Evolutionary conservation across 2,797 vertebrate genomes (phyloP), one percentile per base, ranked within the genome.

Genomic region (Neosilurus mollespiculum): DNA sequence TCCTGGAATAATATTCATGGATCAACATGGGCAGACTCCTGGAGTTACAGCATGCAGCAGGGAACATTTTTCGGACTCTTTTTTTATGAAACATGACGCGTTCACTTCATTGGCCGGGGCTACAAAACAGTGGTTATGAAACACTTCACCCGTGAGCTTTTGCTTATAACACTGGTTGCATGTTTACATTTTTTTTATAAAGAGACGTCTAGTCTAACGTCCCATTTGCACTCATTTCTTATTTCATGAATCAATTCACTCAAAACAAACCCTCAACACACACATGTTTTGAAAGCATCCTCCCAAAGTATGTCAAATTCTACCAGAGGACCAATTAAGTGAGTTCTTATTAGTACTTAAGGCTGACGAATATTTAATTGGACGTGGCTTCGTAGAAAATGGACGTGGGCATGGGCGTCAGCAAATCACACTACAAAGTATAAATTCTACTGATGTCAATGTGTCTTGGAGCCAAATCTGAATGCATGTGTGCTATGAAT

Each of bases 31-130:
- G 92, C 87, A 78, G 78, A 85, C 76, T 87, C 85, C 82, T 75
- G 87, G 82, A 86, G 81, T 59, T 59, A 20, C 4, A 81, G 59
- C 71, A 94, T 91, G n/a, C 89, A 92, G 91, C 90, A 88, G 73
- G 84, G 75, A 75, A 16, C 34, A 24, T 56, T 83, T 80, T 81
- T 56, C 78, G n/a, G 61, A 16, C 90, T 30, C 91, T 91, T 90
- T 91, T 91, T 92, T 89, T 87, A 83, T 92, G 91, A 91, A 94
- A 92, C 89, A 92, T 92, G 93, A 94, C 91, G 94, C 91, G 93
- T 90, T 93, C 93, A 93, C 93, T 93, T 72, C 51, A 79, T 56
- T 82, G 58, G 72, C 24, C n/a, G n/a, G 53, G 53, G 49, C 71
- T 75, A 72, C 34, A 69, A 14, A 7, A 70, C 80, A 14, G 78